Evolutionary conservation across 1,140 invertebrate genomes (phyloP), one percentile per base, ranked within the genome.

Genomic region (Ceratosolen fusciceps): DNA sequence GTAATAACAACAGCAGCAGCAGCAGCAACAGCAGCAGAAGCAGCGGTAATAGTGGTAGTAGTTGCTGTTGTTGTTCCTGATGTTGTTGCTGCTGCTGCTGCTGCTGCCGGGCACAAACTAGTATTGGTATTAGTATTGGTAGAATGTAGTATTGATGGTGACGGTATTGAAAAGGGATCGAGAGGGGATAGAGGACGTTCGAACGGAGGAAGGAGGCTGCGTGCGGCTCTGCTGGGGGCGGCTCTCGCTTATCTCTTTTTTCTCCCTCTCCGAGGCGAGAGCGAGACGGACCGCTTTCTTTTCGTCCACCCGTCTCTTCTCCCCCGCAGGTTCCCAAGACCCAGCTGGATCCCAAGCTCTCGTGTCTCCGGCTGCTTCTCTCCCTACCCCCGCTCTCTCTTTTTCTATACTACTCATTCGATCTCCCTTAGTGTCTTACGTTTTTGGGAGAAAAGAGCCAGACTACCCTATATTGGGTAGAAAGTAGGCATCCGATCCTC

Each of bases 141-240:
- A 5, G 39, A 7, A 12, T 43, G 39, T 43, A 43, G 39, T 43
- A 43, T 5, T 7, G 39, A 43, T 7, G 39, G 12, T 43, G 39
- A 5, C 5, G 5, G 39, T 43, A 43, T 7, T 7, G 39, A 43
- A 12, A 43, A 12, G 39, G 12, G 39, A 43, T n/a, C 43, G 43
- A 47, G 43, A 47, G 7, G 39, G 37, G 52, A 47, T 34, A 52
- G 29, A 43, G 3, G 31, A 24, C 26, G 58, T 21, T 80, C 72
- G 75, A 60, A n/a, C n/a, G n/a, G 39, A 54, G 82, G 65, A 72
- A 84, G 74, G 86, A 87, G 83, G 85, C 82, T 87, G 85, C 83
- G 74, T 77, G 84, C 87, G 87, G 82, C 88, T 88, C 86, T 90
- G 88, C 88, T 90, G 87, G 88, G 88, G 88, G 87, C 87, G 84